These are phyloP conservation scores for Papilio helenus DNA, from an alignment of 1,140 invertebrate species.

Conservation along the genomic window DNA sequence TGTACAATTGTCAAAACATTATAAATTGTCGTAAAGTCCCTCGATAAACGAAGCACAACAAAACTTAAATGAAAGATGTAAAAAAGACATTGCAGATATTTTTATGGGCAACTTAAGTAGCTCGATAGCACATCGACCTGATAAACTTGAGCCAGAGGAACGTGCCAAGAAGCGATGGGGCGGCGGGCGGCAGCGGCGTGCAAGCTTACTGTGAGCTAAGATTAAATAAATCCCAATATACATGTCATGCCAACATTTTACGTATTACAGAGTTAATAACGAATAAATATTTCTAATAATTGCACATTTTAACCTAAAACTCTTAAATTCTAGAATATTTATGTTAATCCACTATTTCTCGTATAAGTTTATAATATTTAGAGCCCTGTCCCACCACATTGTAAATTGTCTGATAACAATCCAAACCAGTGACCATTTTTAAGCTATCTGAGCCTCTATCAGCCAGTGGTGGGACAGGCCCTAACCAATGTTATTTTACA, in stretches of 20 bases:
- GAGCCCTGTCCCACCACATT: no score
- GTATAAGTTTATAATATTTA: no score
- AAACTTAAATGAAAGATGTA: conserved; percentile 30
- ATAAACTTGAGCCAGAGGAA: conserved; percentile 27
- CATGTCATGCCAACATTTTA: conserved; percentile 19
- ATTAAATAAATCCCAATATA: conserved; percentile 36
- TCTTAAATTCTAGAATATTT: no score
- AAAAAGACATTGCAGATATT: conserved; percentile 37
- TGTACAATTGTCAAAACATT: background rate
- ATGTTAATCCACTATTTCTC: no score
- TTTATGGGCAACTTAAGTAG: conserved; percentile 36
- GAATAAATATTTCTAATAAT: background rate
- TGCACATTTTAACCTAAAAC: no score
- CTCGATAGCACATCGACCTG: conserved; percentile 38
- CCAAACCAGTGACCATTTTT: no score
- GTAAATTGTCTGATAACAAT: no score
- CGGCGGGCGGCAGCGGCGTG: background rate
- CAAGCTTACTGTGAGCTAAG: conserved; percentile 22
- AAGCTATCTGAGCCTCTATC: no score
- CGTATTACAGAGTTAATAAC: background rate
- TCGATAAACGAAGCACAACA: background rate
- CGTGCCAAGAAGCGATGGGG: conserved; percentile 40
- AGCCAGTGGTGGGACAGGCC: no score
- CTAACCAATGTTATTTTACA: no score
- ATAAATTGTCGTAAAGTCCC: background rate